These are phyloP conservation scores for Trachymyrmex cornetzi DNA, from an alignment of 1,140 invertebrate genomes.

Conservation along the genomic window DNA sequence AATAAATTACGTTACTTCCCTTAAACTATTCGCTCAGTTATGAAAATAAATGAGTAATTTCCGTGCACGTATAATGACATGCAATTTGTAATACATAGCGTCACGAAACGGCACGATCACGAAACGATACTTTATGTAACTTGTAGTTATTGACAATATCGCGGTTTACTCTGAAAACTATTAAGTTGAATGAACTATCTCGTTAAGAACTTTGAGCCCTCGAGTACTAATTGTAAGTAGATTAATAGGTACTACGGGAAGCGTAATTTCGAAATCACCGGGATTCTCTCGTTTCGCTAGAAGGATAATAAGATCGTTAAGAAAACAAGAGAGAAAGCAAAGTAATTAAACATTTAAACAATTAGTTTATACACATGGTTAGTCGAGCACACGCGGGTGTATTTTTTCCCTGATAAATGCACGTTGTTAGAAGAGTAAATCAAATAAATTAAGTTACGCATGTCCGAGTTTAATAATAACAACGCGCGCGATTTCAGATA, in stretches of 20 bases:
- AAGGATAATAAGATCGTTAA: neutral
- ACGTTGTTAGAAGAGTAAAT: neutral
- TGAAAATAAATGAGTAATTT: conserved; percentile 28
- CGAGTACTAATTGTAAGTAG: conserved; percentile 26
- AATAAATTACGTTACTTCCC: neutral
- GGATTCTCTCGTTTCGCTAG: neutral
- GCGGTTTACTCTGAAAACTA: conserved; percentile 26
- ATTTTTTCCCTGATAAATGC: conserved; percentile 18
- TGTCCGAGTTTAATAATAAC: neutral
- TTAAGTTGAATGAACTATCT: conserved; percentile 28
- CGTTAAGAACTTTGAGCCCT: conserved; percentile 10
- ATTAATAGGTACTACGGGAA: conserved; percentile 18
- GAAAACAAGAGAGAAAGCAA: neutral
- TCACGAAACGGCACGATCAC: neutral
- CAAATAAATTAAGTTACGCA: conserved; percentile 13
- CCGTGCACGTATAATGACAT: neutral
- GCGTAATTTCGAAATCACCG: neutral
- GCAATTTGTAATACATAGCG: neutral
- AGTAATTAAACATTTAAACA: conserved; percentile 48
- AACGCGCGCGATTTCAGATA: conserved; percentile 19
- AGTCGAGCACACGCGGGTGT: neutral
- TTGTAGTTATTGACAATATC: conserved; percentile 38
- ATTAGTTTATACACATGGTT: conserved; percentile 1
- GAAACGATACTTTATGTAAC: conserved; percentile 28
- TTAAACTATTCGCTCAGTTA: neutral